Base-by-base conservation (phyloP, 2,888 invertebrate genomes). In the Camponotus fellah region DNA sequence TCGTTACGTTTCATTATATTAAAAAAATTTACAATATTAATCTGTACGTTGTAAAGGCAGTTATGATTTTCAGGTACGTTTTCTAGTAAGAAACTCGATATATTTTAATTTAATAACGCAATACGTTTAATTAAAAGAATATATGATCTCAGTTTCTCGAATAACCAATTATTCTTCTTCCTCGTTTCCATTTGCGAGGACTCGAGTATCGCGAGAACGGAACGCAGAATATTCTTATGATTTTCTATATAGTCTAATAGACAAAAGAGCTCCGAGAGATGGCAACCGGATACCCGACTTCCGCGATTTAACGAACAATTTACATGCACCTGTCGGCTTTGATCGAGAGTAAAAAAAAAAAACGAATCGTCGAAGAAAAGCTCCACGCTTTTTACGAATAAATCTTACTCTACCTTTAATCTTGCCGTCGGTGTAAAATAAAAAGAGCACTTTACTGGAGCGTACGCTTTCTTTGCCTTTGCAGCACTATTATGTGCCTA, bases 341-440 rank as follows among this genome's bases (percentile, higher is more conserved):
- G 60, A 71, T 75, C 85, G 14, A 62, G 34, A 66, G 62, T 14
- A 49, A 14, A 46, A 17, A 49, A 14, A 46, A 17, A 46, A 14
- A 76, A 75, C 58, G 62, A 58, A 62, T 68, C 72, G 60, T 76
- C 79, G 71, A 43, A 69, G 65, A 75, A 43, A 65, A 69, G 69
- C 46, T 60, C 21, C 14, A 49, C 77, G 21, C 14, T 77, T 82
- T 85, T 83, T 71, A 83, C 81, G 79, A 86, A 80, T 85, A 82
- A 72, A 83, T 60, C 75, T 53, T n/a, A 53, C 53, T 17, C 66
- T 80, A 84, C 83, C 79, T 86, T 85, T 88, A 88, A 88, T 88
- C 82, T 66, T n/a, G 76, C 81, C 74, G 60, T 60, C 81, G 82
- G 85, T 80, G 84, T 81, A 76, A 82, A 87, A 84, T 85, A 87